Conservation (phyloP, 2,888 invertebrate species). For the Melikaiella ostensackeni region DNA sequence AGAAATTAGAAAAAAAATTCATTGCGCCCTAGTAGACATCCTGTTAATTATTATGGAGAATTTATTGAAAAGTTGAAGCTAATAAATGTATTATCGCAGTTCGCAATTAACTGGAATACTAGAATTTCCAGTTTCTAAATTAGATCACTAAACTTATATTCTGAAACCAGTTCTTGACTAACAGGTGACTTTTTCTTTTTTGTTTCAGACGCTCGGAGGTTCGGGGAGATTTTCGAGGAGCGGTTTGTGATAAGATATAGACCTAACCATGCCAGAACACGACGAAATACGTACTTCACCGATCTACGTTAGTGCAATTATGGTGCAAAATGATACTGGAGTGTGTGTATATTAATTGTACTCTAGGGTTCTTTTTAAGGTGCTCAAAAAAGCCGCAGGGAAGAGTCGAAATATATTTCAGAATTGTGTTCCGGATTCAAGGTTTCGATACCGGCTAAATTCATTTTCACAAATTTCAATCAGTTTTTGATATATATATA, state of each 20-base stretch:
- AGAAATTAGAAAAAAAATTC: too few species aligned
- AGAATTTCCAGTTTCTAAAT: background rate
- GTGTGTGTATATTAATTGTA: constrained; percentile 42
- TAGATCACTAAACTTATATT: background rate
- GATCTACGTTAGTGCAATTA: constrained; percentile 69
- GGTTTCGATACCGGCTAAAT: constrained; percentile 14
- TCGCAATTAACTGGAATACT: background rate
- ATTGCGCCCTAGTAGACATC: too few species aligned
- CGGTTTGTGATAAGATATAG: constrained; percentile 75
- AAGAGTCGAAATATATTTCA: constrained; percentile 6
- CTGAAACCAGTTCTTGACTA: background rate
- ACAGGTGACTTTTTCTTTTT: constrained; percentile 40
- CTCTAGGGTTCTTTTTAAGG: constrained; percentile 42
- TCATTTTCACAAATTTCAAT: constrained; percentile 11
- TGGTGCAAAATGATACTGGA: constrained; percentile 55
- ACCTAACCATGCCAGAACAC: constrained; percentile 71
- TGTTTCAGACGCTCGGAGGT: constrained; percentile 69
- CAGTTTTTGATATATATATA: constrained; percentile 5
- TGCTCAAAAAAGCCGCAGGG: constrained; percentile 40
- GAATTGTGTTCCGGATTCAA: constrained; percentile 26
- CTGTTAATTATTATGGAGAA: too few species aligned
- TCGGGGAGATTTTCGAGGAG: constrained; percentile 65
- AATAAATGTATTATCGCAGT: too few species aligned
- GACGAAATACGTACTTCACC: constrained; percentile 72
- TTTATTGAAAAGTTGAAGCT: background rate